phyloP scores from a whole-genome alignment of 2,797 vertebrate genomes.

The Sphenodon punctatus region DNA sequence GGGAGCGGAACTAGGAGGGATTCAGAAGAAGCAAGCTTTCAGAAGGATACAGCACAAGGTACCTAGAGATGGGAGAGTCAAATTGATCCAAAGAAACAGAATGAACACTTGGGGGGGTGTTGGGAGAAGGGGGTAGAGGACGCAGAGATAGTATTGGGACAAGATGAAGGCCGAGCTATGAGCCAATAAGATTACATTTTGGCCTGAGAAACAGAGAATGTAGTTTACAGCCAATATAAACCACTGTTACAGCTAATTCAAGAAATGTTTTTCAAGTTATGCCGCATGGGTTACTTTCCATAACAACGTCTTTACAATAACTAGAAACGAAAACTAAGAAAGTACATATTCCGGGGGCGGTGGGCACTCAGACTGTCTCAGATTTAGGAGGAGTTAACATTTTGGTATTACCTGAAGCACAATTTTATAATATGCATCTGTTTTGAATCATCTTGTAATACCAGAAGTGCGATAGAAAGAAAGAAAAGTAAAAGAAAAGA shows the following conservation, averaged over 20 bases:
- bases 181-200: not conserved
- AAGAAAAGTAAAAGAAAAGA: conserved; percentile 7
- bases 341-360: not conserved
- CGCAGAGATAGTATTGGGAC: conserved; percentile 5
- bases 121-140: too few species aligned
- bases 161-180: not conserved
- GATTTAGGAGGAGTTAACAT: not conserved
- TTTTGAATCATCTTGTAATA: conserved; percentile 17
- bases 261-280: not conserved
- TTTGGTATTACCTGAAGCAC: not conserved
- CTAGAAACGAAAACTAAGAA: not conserved
- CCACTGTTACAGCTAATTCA: conserved; percentile 7
- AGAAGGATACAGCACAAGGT: not conserved
- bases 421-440: not conserved
- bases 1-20: not conserved
- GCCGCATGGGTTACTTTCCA: not conserved
- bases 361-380: not conserved
- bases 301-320: conserved; percentile 1
- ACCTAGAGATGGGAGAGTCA: not conserved
- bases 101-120: not conserved
- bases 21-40: not conserved
- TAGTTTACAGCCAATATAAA: conserved; percentile 1
- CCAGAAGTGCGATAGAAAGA: too few species aligned
- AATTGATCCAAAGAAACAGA: not conserved
- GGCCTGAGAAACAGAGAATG: not conserved